These are phyloP conservation scores for Diogma glabrata DNA, from an alignment of 2,888 invertebrate species.

Conservation along the genomic window DNA sequence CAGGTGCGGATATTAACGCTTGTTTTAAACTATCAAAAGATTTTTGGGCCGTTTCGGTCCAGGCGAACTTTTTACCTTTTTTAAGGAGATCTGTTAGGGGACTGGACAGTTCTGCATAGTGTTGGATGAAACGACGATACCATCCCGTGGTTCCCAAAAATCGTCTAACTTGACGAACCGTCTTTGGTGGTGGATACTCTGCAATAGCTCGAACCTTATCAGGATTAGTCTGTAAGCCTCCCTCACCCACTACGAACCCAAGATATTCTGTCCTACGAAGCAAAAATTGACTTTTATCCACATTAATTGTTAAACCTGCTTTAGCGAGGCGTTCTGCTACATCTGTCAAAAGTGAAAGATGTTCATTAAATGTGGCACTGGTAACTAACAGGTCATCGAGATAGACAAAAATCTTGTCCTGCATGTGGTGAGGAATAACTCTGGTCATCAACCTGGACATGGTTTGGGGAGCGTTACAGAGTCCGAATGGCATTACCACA, in stretches of 20 bases:
- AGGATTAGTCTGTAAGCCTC: neutral
- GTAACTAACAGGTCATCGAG: neutral
- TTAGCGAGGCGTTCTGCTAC: neutral
- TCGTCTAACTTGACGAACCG: neutral
- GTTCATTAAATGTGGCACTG: neutral
- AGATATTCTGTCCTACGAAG: neutral
- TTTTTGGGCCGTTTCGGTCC: neutral
- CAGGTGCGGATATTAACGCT: neutral
- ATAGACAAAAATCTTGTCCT: neutral
- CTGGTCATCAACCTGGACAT: neutral
- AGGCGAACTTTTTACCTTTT: neutral
- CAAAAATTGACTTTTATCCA: neutral
- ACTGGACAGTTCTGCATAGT: neutral
- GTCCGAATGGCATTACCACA: neutral
- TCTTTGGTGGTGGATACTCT: neutral
- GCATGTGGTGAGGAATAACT: neutral
- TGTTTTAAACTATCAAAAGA: neutral
- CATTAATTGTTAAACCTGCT: neutral
- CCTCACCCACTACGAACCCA: neutral
- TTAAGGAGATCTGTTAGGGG: neutral
- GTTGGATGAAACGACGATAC: neutral
- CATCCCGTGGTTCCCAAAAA: slow-evolving; percentile 1
- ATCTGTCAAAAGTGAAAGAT: neutral
- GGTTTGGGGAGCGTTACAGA: neutral
- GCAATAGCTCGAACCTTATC: neutral